Evolutionary conservation across 2,888 invertebrate species (phyloP), one percentile per base, ranked within the genome.

Genomic region (Cheilosia soror): DNA sequence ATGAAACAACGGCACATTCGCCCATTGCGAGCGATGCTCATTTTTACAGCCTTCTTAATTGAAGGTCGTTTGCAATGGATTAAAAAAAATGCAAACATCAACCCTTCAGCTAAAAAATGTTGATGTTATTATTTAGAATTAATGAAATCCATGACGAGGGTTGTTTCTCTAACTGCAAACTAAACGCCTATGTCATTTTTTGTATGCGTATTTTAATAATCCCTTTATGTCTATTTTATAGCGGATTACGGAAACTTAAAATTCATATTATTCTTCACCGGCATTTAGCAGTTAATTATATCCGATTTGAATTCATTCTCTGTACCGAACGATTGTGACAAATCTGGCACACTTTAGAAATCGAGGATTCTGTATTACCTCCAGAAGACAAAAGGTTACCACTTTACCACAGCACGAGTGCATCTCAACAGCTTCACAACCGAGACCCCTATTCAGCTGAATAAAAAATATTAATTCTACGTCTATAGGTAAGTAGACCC

Each of bases 51-150:
- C 20, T 40, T 51, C 66, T 20, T 20, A 20, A 47, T 76, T 44
- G 65, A 25, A 75, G 65, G 73, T 75, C 73, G 65, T 71, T 37
- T 65, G 27, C 6, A 57, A 71, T 55, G 78, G 71, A 71, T 63
- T 78, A 58, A 49, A 65, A 63, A 71, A 63, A 40, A 69, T 7
- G 44, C 40, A n/a, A 33, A 42, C 33, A 69, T 27, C 69, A 69
- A 78, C 78, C 78, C 63, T 65, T 71, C 55, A 55, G 5, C n/a
- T 55, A 4, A 13, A 33, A 62, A 73, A 68, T 63, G 57, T 57
- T 78, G 73, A 83, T 73, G 83, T 73, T 68, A 83, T 83, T 78
- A 78, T 83, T 83, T 68, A 63, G 57, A 83, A 78, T 60, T 73
- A 78, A 83, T 73, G 25, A 57, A 83, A 83, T 63, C 63, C 42